Conservation (phyloP, 2,888 invertebrate species). For the Eupithecia insigniata region DNA sequence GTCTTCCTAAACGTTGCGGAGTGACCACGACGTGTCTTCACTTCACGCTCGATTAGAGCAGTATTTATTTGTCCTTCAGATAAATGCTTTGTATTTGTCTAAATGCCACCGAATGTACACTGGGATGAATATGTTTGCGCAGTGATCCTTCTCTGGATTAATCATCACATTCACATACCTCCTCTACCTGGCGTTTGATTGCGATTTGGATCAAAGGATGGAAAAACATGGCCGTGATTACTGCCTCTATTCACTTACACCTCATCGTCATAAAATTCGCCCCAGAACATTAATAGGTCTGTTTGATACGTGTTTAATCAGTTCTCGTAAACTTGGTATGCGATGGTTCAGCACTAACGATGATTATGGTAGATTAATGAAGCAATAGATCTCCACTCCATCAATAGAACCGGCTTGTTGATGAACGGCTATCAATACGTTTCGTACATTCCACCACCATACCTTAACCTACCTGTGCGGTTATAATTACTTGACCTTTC, state of each 20-base stretch:
- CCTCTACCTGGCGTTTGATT: conserved; percentile 30
- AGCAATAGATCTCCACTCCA: conserved; percentile 61
- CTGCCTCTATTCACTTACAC: conserved; percentile 35
- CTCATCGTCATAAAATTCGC: conserved; percentile 45
- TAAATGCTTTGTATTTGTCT: conserved; percentile 51
- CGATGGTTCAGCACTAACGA: conserved; percentile 46
- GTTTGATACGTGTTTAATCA: conserved; percentile 33
- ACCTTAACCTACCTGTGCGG: conserved; percentile 23
- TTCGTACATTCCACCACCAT: conserved; percentile 41
- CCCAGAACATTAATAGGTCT: conserved; percentile 35
- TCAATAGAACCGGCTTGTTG: conserved; percentile 55
- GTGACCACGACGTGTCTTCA: conserved; percentile 60
- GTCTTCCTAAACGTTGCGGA: conserved; percentile 64
- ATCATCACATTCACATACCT: conserved; percentile 27
- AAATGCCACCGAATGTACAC: not conserved
- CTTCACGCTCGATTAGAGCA: conserved; percentile 57
- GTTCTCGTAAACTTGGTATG: conserved; percentile 28
- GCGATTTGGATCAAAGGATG: conserved; percentile 34
- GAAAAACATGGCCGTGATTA: conserved; percentile 45
- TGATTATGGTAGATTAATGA: conserved; percentile 61
- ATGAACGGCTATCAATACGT: conserved; percentile 58
- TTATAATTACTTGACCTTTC: conserved; percentile 41
- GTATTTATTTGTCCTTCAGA: conserved; percentile 60
- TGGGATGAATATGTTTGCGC: conserved; percentile 32
- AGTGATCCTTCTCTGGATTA: conserved; percentile 30